Percentiles rank a stretch among this genome's conserved stretches.
Conservation (phyloP, 2,113 vertebrate species). For the Seriola aureovittata region DNA sequence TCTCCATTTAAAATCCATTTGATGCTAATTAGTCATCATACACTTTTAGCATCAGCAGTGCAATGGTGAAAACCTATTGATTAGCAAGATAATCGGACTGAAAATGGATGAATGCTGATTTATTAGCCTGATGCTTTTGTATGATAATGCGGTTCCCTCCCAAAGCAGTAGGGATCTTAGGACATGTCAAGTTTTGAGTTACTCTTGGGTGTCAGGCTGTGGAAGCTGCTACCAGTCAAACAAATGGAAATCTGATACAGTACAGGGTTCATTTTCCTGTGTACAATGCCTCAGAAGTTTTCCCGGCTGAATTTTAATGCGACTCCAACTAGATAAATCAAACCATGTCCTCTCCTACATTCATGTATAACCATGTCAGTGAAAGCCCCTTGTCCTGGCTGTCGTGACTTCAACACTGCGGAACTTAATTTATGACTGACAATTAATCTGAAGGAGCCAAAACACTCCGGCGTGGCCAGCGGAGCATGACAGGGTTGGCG, state of each 20-base stretch:
- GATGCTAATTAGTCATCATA: conserved; percentile 64
- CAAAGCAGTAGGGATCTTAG: conserved; percentile 10
- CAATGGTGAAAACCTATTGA: conserved; percentile 53
- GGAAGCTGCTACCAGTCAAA: conserved; percentile 21
- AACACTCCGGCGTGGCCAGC: conserved; percentile 61
- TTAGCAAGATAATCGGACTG: conserved; percentile 60
- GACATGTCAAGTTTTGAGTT: conserved; percentile 18
- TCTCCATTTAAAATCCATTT: conserved; percentile 70
- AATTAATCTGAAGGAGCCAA: conserved; percentile 80
- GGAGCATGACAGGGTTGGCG: conserved; percentile 63
- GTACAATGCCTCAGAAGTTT: conserved; percentile 26
- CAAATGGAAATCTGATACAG: conserved; percentile 60
- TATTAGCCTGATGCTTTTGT: conserved; percentile 39
- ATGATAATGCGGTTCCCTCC: conserved; percentile 27
- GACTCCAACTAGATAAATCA: conserved; percentile 49
- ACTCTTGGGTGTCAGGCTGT: conserved; percentile 21
- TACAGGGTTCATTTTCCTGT: conserved; percentile 27
- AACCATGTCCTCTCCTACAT: conserved; percentile 20
- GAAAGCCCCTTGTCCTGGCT: conserved; percentile 24
- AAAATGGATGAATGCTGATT: conserved; percentile 53
- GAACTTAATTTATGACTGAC: conserved; percentile 78
- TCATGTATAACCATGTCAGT: conserved; percentile 54
- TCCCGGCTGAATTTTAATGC: conserved; percentile 53
- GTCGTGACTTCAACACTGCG: conserved; percentile 43
- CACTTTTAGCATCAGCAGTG: conserved; percentile 44